phyloP scores from a whole-genome alignment of 2,888 invertebrate genomes.

The Troilus luridus region DNA sequence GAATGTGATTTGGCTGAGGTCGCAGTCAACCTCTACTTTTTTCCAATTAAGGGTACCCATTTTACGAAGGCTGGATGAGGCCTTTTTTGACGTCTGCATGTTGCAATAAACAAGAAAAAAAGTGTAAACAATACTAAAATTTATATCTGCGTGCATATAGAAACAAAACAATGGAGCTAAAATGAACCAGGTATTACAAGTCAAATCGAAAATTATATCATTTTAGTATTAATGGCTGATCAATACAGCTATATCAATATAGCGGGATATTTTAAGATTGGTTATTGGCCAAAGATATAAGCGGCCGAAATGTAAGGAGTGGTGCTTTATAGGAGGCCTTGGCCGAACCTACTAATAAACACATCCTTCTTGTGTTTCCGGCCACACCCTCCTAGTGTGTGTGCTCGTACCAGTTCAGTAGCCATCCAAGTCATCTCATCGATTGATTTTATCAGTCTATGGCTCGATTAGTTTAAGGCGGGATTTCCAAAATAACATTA shows the following conservation, averaged over 20 bases:
- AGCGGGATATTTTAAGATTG: not conserved
- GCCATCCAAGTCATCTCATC: not conserved
- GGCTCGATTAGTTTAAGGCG: not conserved
- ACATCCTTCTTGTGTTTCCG: slow-evolving; percentile 40
- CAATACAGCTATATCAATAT: not conserved
- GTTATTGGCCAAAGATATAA: not conserved
- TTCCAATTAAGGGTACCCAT: no score
- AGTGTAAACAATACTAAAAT: no score
- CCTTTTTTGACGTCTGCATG: no score
- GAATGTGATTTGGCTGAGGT: no score
- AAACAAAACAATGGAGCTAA: not conserved
- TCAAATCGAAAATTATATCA: not conserved
- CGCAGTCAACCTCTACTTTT: no score
- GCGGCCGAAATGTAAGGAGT: slow-evolving; percentile 31
- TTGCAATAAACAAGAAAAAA: no score
- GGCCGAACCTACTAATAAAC: slow-evolving; percentile 19
- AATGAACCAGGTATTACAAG: not conserved
- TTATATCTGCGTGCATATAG: no score
- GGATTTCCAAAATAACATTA: not conserved
- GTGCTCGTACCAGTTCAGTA: not conserved
- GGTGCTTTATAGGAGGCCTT: slow-evolving; percentile 33
- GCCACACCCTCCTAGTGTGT: not conserved
- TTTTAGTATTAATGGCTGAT: not conserved
- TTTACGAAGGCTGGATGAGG: no score
- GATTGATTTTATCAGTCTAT: not conserved